phyloP scores from a whole-genome alignment of 2,888 invertebrate species.

The Hartigia nigra region DNA sequence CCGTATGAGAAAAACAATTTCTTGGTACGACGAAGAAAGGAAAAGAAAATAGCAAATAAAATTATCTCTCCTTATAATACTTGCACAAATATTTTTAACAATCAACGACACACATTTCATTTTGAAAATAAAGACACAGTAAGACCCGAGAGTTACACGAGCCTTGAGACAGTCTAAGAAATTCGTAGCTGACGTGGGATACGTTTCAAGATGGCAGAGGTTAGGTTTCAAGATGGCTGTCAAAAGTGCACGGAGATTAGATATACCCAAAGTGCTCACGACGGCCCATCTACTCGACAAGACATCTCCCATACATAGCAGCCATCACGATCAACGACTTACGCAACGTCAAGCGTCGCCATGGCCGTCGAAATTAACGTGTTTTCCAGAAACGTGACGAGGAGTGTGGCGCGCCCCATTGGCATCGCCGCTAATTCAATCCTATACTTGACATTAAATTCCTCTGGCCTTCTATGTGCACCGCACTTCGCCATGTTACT shows the following conservation, averaged over 20 bases:
- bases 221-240: slow-evolving; percentile 58
- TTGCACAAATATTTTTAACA: not conserved
- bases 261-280: slow-evolving; percentile 34
- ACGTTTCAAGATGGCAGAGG: slow-evolving; percentile 10
- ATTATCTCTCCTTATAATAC: not conserved
- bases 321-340: slow-evolving; percentile 26
- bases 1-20: too few species aligned
- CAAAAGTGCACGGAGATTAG: slow-evolving; percentile 59
- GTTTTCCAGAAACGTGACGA: slow-evolving; percentile 30
- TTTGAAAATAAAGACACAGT: slow-evolving; percentile 8
- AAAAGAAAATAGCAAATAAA: slow-evolving; percentile 15
- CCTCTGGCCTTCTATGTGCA: slow-evolving; percentile 57
- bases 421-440: slow-evolving; percentile 39
- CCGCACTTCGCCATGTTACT: slow-evolving; percentile 14
- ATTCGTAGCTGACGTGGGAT: not conserved
- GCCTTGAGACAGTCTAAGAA: slow-evolving; percentile 25
- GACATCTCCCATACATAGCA: slow-evolving; percentile 9
- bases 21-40: not conserved
- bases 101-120: not conserved
- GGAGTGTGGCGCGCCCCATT: slow-evolving; percentile 1
- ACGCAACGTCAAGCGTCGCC: slow-evolving; percentile 3
- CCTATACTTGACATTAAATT: slow-evolving; percentile 64
- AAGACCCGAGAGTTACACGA: slow-evolving; percentile 29
- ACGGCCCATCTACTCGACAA: not conserved
- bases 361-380: slow-evolving; percentile 36